Evolutionary conservation across 2,797 vertebrate genomes (phyloP).

Genomic region (Sebastes kiyomatsui): DNA sequence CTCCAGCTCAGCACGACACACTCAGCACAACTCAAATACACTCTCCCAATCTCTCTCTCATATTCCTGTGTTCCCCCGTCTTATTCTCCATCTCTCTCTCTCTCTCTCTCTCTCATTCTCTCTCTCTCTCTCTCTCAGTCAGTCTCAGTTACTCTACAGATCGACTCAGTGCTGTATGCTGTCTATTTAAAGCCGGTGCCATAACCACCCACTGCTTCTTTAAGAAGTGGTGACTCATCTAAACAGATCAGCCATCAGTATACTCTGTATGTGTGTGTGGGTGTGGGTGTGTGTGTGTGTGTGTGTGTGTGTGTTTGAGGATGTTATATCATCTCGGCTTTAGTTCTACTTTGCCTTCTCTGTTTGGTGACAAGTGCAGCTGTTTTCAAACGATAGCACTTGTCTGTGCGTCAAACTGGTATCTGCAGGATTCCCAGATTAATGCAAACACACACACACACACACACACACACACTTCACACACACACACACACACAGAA

Average conservation of each 20-base stretch:
- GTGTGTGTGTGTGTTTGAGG: conserved; percentile 4
- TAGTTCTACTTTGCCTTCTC: conserved; percentile 56
- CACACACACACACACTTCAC: conserved; percentile 3
- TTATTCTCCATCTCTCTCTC: conserved; percentile 7
- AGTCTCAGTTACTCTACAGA: conserved; percentile 59
- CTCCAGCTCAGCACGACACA: conserved; percentile 71
- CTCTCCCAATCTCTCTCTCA: conserved; percentile 53
- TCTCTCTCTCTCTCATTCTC: conserved; percentile 16
- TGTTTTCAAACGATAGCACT: conserved; percentile 69
- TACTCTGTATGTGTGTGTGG: conserved; percentile 10
- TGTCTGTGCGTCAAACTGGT: conserved; percentile 44
- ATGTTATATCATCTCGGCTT: conserved; percentile 71
- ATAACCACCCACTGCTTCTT: conserved; percentile 79
- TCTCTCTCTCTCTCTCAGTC: conserved; percentile 23
- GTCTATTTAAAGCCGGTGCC: conserved; percentile 76
- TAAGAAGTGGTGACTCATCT: conserved; percentile 80
- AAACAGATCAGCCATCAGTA: conserved; percentile 70
- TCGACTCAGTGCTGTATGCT: conserved; percentile 58
- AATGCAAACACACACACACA: conserved; percentile 14
- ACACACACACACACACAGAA: neutral
- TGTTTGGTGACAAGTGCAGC: conserved; percentile 67
- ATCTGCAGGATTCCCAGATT: conserved; percentile 59
- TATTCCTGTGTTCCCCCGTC: conserved; percentile 38
- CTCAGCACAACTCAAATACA: conserved; percentile 69
- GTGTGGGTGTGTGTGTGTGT: conserved; percentile 10